Conservation (phyloP, 1,140 invertebrate species). For the Drosophila navojoa region DNA sequence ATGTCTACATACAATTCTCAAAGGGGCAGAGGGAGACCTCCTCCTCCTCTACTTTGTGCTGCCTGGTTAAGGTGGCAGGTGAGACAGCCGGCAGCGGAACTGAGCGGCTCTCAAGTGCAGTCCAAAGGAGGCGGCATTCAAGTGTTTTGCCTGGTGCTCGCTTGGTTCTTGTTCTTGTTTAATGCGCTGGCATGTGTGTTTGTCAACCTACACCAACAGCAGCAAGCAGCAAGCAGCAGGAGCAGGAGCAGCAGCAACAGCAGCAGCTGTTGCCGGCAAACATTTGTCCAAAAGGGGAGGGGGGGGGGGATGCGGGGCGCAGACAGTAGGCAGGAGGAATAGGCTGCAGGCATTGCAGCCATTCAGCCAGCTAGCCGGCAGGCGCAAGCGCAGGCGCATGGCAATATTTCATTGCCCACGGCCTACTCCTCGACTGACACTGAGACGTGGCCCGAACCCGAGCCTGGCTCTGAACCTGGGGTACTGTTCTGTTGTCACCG, state of each 20-base stretch:
- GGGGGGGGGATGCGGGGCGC: not conserved
- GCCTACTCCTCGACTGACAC: slow-evolving; percentile 38
- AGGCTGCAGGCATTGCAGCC: slow-evolving; percentile 18
- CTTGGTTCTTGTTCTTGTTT: slow-evolving; percentile 61
- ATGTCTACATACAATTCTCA: slow-evolving; percentile 45
- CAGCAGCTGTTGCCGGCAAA: slow-evolving; percentile 77
- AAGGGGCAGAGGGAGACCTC: slow-evolving; percentile 9
- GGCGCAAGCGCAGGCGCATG: slow-evolving; percentile 72
- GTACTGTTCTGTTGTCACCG: slow-evolving; percentile 1
- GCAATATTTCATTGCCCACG: slow-evolving; percentile 80
- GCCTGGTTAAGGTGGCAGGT: slow-evolving; percentile 35
- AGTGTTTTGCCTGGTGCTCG: slow-evolving; percentile 30
- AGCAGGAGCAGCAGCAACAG: slow-evolving; percentile 29
- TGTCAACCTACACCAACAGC: slow-evolving; percentile 76
- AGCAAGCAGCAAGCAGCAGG: slow-evolving; percentile 38
- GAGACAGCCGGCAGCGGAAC: slow-evolving; percentile 36
- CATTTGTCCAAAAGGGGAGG: slow-evolving; percentile 55
- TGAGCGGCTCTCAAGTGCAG: slow-evolving; percentile 48
- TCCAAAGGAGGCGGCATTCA: slow-evolving; percentile 43
- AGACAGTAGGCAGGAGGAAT: not conserved
- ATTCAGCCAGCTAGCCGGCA: slow-evolving; percentile 53
- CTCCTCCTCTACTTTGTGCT: slow-evolving; percentile 14
- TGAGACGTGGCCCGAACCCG: slow-evolving; percentile 20
- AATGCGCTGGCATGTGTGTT: slow-evolving; percentile 80
- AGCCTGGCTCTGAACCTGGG: slow-evolving; percentile 34